phyloP scores from a whole-genome alignment of 2,113 vertebrate genomes.

The Fulica atra region DNA sequence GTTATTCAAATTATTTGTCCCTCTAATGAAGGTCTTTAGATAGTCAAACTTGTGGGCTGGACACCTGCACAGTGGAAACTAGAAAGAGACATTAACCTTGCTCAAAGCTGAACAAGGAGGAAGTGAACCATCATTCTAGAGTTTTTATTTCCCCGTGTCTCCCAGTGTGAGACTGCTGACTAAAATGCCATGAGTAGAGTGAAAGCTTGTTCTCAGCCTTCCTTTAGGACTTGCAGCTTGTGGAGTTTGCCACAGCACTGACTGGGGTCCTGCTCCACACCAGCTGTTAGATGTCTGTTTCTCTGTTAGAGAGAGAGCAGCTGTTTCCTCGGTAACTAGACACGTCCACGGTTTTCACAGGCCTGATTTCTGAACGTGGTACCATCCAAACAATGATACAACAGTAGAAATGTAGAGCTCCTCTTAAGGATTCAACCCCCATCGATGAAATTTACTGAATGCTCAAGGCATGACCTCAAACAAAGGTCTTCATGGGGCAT shows the following conservation, averaged over 20 bases:
- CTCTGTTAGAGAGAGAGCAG: not conserved
- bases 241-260: not conserved
- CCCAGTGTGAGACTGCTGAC: not conserved
- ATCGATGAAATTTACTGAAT: not conserved
- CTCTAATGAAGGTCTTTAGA: not conserved
- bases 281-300: not conserved
- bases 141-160: not conserved
- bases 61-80: conserved; percentile 47
- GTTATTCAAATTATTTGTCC: conserved; percentile 24
- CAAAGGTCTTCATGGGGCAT: not conserved
- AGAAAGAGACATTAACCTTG: not conserved
- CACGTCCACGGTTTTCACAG: not conserved
- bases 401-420: not conserved
- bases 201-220: not conserved
- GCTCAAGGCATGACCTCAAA: not conserved
- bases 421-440: not conserved
- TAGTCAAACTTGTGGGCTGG: not conserved
- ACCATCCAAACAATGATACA: not conserved
- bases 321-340: not conserved
- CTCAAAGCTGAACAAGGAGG: not conserved
- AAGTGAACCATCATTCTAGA: not conserved
- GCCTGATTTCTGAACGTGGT: not conserved
- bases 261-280: not conserved
- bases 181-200: not conserved
- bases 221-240: not conserved